Evolutionary conservation across 2,888 invertebrate species (phyloP), one percentile per base, ranked within the genome.

Genomic region (Morpho deidamia): DNA sequence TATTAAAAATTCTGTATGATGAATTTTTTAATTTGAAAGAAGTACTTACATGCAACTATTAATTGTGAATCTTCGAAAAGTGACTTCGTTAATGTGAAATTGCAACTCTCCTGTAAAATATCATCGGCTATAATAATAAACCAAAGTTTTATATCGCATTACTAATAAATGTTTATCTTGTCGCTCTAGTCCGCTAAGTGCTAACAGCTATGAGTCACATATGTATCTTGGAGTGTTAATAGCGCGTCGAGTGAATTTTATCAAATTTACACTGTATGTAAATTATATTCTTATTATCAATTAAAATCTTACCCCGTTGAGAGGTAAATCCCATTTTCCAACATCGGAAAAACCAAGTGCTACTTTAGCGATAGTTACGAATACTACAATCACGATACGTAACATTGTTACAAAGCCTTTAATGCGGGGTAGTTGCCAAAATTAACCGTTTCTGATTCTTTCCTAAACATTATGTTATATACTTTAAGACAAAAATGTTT

Each of bases 1-100:
- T n/a, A n/a, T n/a, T n/a, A n/a, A n/a, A n/a, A n/a, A 23, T 23
- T 23, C 23, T 23, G 23, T 23, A 23, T 23, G 5, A 23, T 23
- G 23, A 23, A 23, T 23, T 23, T 5, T 23, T 23, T 23, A 23
- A 23, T 2, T 23, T 46, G 10, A 33, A 35, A 46, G 7, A 11
- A 47, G 63, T 74, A 88, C 92, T 92, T 85, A 95, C 95, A 88
- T 79, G 91, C 89, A 50, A 95, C 90, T 72, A 91, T 93, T 54
- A 96, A 91, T 76, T 93, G 91, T 1, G 95, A 93, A 59, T 91
- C 92, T 71, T 93, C 93, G 79, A 93, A 94, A 66, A 96, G 81
- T 51, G 92, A 91, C 85, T 95, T 91, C 84, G 93, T 71, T 83
- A 91, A 66, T 71, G 74, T 76, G 63, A 90, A 85, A 43, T 83